A percentile compares a stretch with the other conserved stretches of the same genome.
Evolutionary conservation across 53 echinoderm and acorn worm genomes (phyloP).

Genomic region (Actinopyga echinites): DNA sequence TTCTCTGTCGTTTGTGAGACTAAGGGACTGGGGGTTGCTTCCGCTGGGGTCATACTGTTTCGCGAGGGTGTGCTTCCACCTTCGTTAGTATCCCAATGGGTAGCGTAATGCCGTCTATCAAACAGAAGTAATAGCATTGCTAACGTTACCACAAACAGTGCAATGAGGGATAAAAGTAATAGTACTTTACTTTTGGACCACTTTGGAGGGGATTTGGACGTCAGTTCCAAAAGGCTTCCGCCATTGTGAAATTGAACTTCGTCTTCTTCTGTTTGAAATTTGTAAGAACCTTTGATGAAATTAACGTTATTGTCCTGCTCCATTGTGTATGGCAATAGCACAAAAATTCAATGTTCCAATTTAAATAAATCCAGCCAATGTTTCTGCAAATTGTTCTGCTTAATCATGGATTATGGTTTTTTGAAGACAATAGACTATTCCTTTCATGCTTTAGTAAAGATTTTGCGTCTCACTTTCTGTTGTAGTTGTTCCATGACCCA

Average conservation of each 20-base stretch:
- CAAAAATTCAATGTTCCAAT: too few relatives aligned
- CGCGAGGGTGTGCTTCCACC: neutral
- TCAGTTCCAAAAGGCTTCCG: constrained; percentile 8
- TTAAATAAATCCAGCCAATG: too few relatives aligned
- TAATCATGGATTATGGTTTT: too few relatives aligned
- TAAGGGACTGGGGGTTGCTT: neutral
- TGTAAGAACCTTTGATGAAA: constrained; percentile 57
- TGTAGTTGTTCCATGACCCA: too few relatives aligned
- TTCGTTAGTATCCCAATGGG: neutral
- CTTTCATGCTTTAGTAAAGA: too few relatives aligned
- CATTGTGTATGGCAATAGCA: neutral
- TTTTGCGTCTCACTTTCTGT: too few relatives aligned
- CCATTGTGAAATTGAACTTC: constrained; percentile 59
- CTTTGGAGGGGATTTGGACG: neutral
- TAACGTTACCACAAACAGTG: constrained; percentile 15
- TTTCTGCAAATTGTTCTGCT: too few relatives aligned
- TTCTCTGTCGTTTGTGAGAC: neutral
- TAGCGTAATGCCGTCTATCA: constrained; percentile 3
- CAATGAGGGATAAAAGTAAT: neutral
- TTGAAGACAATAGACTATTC: too few relatives aligned
- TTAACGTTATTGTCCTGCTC: constrained; percentile 60
- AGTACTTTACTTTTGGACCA: constrained; percentile 37
- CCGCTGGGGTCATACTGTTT: neutral
- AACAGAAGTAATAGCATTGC: constrained; percentile 21
- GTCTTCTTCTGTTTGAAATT: constrained; percentile 53